A percentile compares a stretch with the other conserved stretches of the same genome.
These are phyloP conservation scores for Solen grandis DNA, from an alignment of 1,140 invertebrate genomes.

Conservation along the genomic window DNA sequence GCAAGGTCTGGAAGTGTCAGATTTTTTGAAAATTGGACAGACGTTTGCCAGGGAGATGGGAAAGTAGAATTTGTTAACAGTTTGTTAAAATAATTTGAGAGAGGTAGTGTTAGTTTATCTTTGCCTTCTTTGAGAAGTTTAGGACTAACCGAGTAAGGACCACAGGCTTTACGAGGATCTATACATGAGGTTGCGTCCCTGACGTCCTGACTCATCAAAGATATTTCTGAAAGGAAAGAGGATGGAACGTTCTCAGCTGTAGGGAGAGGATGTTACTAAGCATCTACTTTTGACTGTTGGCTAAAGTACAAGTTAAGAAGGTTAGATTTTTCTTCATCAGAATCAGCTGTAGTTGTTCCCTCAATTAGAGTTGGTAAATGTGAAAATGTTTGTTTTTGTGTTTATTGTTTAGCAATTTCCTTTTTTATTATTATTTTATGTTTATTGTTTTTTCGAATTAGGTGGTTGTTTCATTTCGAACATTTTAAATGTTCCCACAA, in stretches of 20 bases:
- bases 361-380: slow-evolving; percentile 10
- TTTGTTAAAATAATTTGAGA: slow-evolving; percentile 4
- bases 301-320: slow-evolving; percentile 1
- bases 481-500: slow-evolving; percentile 10
- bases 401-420: neutral
- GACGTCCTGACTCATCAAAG: neutral
- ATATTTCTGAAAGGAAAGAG: slow-evolving; percentile 1
- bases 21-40: slow-evolving; percentile 12
- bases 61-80: slow-evolving; percentile 7
- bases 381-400: neutral
- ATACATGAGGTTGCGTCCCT: neutral
- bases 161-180: neutral
- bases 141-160: slow-evolving; percentile 17
- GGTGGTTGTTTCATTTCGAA: slow-evolving; percentile 19
- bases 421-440: neutral
- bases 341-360: neutral
- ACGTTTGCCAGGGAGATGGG: slow-evolving; percentile 17
- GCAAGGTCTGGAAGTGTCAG: slow-evolving; percentile 2
- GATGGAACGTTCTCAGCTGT: too few relatives aligned
- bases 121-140: slow-evolving; percentile 10
- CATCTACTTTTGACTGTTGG: neutral
- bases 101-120: neutral
- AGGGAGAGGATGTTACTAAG: neutral
- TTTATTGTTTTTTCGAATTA: slow-evolving; percentile 1
- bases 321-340: slow-evolving; percentile 5